Evolutionary conservation across 35 echinoderm and acorn worm species (phyloP).

Genomic region (Apostichopus parvimensis): DNA sequence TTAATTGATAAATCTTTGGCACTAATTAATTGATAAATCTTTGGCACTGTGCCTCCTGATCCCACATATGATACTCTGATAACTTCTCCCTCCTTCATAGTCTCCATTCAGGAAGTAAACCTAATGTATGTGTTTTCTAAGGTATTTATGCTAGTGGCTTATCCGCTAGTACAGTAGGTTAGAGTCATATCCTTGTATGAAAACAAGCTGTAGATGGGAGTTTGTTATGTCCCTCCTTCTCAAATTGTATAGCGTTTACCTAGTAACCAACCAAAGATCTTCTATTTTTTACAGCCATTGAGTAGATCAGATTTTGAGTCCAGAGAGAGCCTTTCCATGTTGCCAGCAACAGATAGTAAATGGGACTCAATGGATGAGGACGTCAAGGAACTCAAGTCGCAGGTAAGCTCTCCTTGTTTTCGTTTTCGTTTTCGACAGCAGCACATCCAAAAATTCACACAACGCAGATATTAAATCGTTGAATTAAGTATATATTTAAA

Average conservation of each 20-base stretch:
- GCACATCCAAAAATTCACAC: too few relatives aligned
- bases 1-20: too few relatives aligned
- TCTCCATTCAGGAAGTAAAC: too few relatives aligned
- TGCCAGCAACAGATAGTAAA: background rate
- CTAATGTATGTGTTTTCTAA: too few relatives aligned
- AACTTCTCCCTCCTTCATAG: too few relatives aligned
- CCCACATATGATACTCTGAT: too few relatives aligned
- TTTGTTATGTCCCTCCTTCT: background rate
- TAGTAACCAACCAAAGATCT: background rate
- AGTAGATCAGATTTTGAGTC: constrained; percentile 23
- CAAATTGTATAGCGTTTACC: background rate
- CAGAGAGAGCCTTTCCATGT: background rate
- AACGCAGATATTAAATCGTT: too few relatives aligned
- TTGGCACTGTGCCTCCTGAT: too few relatives aligned
- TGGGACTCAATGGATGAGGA: background rate
- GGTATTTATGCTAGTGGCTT: too few relatives aligned
- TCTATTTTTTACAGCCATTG: background rate
- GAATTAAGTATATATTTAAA: too few relatives aligned
- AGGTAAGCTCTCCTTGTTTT: background rate
- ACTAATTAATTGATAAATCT: too few relatives aligned
- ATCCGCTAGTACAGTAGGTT: background rate
- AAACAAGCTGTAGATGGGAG: background rate
- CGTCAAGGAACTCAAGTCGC: background rate
- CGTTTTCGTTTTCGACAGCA: too few relatives aligned
- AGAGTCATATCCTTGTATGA: background rate